These are phyloP conservation scores for Umimayanthus chanpuru DNA, from an alignment of 92 coral and sea anemone species.

Conservation along the genomic window DNA sequence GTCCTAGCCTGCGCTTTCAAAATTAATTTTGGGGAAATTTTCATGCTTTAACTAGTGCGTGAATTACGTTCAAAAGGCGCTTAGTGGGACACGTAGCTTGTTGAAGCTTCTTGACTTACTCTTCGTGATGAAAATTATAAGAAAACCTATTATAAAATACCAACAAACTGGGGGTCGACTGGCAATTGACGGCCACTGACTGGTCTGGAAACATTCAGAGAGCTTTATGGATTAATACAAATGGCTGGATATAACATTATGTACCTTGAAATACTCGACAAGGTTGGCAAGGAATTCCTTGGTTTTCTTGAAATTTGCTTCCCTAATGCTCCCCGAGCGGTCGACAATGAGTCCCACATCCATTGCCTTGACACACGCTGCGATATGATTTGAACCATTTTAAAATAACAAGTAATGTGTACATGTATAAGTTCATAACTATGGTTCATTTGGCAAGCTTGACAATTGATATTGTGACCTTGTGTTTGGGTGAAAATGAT, in stretches of 20 bases:
- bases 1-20: too few relatives aligned
- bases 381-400: not conserved
- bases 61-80: too few relatives aligned
- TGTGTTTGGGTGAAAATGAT: not conserved
- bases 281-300: constrained; percentile 67
- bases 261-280: constrained; percentile 64
- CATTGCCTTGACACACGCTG: constrained; percentile 66
- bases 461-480: not conserved
- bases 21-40: too few relatives aligned
- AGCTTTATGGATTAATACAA: too few relatives aligned
- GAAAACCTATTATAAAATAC: not conserved
- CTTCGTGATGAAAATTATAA: too few relatives aligned
- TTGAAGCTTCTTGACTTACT: too few relatives aligned
- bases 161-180: not conserved
- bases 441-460: not conserved
- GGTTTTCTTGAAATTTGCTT: constrained; percentile 59
- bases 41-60: too few relatives aligned
- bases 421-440: not conserved
- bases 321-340: constrained; percentile 71
- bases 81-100: too few relatives aligned
- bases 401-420: too few relatives aligned
- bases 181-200: too few relatives aligned
- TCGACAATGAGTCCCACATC: constrained; percentile 87
- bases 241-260: too few relatives aligned
- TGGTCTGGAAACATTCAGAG: too few relatives aligned